These are phyloP conservation scores for Cairina moschata DNA, from an alignment of 2,113 vertebrate species.

Conservation along the genomic window DNA sequence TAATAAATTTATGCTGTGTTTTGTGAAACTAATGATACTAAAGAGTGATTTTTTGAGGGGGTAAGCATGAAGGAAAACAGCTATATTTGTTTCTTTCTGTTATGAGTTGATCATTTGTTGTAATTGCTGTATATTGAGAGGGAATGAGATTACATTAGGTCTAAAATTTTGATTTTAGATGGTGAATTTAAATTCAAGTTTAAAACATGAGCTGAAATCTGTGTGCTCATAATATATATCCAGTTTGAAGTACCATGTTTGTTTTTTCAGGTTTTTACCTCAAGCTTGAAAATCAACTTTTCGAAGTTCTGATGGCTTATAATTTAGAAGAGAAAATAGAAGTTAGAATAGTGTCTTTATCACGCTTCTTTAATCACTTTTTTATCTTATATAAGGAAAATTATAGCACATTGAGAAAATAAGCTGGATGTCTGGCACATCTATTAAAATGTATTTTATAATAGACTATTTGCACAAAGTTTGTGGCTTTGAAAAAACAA, in stretches of 20 bases:
- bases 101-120: background rate
- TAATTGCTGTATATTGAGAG: background rate
- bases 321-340: background rate
- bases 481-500: background rate
- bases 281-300: background rate
- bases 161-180: background rate
- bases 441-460: background rate
- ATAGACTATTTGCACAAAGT: fast-evolving
- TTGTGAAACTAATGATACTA: background rate
- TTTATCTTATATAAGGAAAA: background rate
- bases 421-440: background rate
- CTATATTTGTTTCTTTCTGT: background rate
- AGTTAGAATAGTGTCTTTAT: background rate
- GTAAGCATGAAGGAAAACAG: background rate
- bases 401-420: background rate
- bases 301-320: background rate
- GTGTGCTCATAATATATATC: background rate
- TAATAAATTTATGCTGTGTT: background rate
- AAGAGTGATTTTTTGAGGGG: background rate
- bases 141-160: background rate
- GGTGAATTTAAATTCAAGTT: background rate
- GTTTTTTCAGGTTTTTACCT: constrained; percentile 15
- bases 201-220: background rate
- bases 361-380: background rate
- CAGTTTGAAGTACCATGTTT: background rate